Evolutionary conservation across 2,888 invertebrate species (phyloP).

Genomic region (Drosophila ochracea): DNA sequence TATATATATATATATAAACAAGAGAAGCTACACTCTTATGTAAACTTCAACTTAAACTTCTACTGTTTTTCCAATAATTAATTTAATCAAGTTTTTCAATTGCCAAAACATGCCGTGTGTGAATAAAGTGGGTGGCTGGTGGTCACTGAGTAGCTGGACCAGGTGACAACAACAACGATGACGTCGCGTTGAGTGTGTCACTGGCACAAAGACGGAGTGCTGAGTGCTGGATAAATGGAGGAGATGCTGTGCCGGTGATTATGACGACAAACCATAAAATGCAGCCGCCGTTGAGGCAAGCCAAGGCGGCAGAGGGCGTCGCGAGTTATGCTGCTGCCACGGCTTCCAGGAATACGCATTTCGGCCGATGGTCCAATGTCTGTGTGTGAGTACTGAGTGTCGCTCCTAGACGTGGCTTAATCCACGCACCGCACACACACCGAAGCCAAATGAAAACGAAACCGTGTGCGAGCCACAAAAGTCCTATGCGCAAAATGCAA

Average conservation of each 20-base stretch:
- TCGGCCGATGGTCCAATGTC: slow-evolving; percentile 1
- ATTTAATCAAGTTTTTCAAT: not conserved
- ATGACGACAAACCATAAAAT: slow-evolving; percentile 79
- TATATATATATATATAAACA: too few relatives aligned
- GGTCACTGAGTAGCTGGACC: slow-evolving; percentile 23
- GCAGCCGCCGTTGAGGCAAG: slow-evolving; percentile 57
- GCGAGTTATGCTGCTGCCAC: slow-evolving; percentile 49
- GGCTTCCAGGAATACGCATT: slow-evolving; percentile 65
- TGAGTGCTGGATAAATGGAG: not conserved
- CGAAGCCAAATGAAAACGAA: slow-evolving; percentile 25
- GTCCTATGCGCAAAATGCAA: slow-evolving; percentile 60
- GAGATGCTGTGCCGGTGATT: slow-evolving; percentile 70
- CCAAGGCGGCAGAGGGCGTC: slow-evolving; percentile 41
- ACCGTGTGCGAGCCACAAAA: slow-evolving; percentile 41
- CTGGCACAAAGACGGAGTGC: slow-evolving; percentile 36
- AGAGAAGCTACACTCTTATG: too few relatives aligned
- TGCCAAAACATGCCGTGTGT: not conserved
- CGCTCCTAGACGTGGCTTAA: slow-evolving; percentile 66
- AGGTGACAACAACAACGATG: slow-evolving; percentile 54
- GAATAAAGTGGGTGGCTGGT: not conserved
- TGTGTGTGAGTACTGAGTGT: slow-evolving; percentile 8
- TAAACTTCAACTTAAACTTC: too few relatives aligned
- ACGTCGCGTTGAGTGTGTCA: slow-evolving; percentile 62
- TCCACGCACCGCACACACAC: slow-evolving; percentile 58
- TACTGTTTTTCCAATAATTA: too few relatives aligned